These are phyloP conservation scores for Vidua chalybeata DNA, from an alignment of 2,113 vertebrate genomes.

Conservation along the genomic window DNA sequence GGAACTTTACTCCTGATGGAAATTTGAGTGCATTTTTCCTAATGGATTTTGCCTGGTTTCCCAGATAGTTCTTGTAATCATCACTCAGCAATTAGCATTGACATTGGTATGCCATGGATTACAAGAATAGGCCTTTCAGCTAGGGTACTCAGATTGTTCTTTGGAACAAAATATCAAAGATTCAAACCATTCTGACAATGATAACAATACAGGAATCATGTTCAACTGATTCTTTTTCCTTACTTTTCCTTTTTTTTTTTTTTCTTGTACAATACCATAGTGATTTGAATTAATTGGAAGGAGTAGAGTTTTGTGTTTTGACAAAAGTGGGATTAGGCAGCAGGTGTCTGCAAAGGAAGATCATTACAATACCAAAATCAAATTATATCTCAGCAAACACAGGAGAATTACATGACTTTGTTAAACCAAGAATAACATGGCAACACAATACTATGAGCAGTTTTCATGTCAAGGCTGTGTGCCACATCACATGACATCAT, in stretches of 20 bases:
- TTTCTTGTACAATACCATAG: background rate
- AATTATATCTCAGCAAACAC: background rate
- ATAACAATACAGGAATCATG: background rate
- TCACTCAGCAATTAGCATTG: background rate
- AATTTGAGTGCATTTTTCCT: background rate
- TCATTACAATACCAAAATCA: background rate
- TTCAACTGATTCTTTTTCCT: background rate
- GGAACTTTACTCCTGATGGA: background rate
- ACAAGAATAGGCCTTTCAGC: background rate
- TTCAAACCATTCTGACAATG: background rate
- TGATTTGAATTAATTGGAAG: background rate
- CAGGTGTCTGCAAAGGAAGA: background rate
- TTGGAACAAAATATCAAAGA: background rate
- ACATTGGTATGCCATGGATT: background rate
- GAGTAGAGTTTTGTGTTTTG: background rate
- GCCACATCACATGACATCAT: background rate
- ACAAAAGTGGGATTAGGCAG: background rate
- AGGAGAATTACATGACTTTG: background rate
- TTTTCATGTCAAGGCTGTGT: background rate
- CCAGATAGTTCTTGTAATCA: background rate
- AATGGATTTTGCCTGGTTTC: background rate
- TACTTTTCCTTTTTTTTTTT: background rate
- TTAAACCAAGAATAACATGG: background rate
- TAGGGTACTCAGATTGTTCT: background rate
- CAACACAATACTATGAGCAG: background rate